These are phyloP conservation scores for Zoanthus solanderi DNA, from an alignment of 92 coral and sea anemone genomes.

Conservation along the genomic window DNA sequence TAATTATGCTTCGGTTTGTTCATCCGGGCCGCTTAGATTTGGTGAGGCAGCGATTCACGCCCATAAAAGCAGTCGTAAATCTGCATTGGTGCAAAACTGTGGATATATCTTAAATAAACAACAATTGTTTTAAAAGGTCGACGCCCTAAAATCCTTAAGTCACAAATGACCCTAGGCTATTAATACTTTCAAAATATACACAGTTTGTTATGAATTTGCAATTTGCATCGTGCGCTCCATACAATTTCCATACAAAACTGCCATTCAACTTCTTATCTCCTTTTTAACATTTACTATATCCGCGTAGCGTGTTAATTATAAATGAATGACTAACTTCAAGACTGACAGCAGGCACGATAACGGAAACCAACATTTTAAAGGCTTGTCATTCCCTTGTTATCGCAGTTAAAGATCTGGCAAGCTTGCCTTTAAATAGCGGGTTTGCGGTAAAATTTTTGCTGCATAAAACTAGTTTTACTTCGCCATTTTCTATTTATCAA, in stretches of 20 bases:
- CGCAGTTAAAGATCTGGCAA: not conserved
- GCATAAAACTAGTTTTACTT: not conserved
- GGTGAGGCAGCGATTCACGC: no score
- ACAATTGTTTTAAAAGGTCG: not conserved
- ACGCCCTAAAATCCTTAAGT: not conserved
- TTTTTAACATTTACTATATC: not conserved
- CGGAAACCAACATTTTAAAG: not conserved
- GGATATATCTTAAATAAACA: not conserved
- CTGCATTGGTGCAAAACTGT: no score
- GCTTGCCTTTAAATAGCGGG: not conserved
- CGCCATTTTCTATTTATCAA: no score
- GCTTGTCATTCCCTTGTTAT: slow-evolving; percentile 27
- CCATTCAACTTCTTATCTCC: slow-evolving; percentile 9
- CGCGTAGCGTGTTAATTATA: not conserved
- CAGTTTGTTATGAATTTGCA: not conserved
- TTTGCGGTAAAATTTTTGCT: not conserved
- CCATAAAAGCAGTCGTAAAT: no score
- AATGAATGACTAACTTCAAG: not conserved
- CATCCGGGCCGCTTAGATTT: no score
- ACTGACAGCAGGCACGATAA: not conserved
- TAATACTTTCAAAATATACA: not conserved
- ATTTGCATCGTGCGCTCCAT: not conserved
- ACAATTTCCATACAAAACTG: not conserved
- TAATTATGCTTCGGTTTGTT: no score
- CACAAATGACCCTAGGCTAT: not conserved